A percentile compares a stretch with the other conserved stretches of the same genome.
These are phyloP conservation scores for Myotis planiceps DNA, from an alignment of 2,797 vertebrate species.

Conservation along the genomic window DNA sequence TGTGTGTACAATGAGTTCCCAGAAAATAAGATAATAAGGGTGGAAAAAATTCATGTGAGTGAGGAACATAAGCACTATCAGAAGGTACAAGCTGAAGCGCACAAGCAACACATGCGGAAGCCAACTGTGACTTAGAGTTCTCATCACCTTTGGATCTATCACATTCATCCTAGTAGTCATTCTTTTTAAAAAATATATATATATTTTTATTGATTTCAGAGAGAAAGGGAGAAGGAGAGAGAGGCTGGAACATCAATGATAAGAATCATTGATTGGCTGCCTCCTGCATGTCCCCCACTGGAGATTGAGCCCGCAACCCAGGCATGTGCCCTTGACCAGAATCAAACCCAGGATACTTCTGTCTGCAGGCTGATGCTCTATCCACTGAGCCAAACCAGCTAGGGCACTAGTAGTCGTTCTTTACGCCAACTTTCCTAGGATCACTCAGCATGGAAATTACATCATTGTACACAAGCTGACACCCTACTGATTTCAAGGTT, in stretches of 20 bases:
- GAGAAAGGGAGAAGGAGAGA: too few species aligned
- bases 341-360: too few species aligned
- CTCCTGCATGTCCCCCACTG: too few species aligned
- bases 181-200: not conserved
- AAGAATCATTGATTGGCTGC: too few species aligned
- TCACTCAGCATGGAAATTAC: not conserved
- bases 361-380: too few species aligned
- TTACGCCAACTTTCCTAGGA: not conserved
- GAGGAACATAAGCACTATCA: constrained; percentile 40
- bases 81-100: not conserved
- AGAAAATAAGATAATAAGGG: constrained; percentile 50
- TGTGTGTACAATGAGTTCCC: constrained; percentile 60
- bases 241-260: too few species aligned
- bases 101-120: not conserved
- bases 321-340: too few species aligned
- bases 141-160: not conserved
- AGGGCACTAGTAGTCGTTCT: not conserved
- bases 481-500: not conserved
- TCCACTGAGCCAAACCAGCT: too few species aligned
- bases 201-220: too few species aligned
- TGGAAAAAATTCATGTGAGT: constrained; percentile 35
- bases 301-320: too few species aligned
- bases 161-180: rapidly evolving
- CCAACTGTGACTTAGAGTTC: not conserved
- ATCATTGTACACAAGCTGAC: too few species aligned